A percentile compares a stretch with the other conserved stretches of the same genome.
phyloP scores from a whole-genome alignment of 37 sponge, comb jelly and placozoan genomes.

The Spongia lamella region DNA sequence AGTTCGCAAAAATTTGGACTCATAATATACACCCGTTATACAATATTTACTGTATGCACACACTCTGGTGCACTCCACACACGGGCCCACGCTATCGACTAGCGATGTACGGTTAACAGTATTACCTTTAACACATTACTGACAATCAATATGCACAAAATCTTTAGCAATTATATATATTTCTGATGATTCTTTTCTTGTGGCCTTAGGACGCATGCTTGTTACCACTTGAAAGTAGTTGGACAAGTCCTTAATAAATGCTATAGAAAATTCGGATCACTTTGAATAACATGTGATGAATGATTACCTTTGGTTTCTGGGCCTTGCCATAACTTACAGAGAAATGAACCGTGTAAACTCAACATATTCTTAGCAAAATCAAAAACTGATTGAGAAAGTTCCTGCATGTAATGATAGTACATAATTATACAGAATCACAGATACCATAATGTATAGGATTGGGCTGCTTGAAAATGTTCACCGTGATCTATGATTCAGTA shows the following conservation, averaged over 20 bases:
- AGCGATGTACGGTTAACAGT: too few relatives aligned
- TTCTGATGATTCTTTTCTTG: slow-evolving; percentile 74
- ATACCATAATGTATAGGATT: too few relatives aligned
- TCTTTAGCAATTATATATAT: slow-evolving; percentile 44
- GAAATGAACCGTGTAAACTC: slow-evolving; percentile 40
- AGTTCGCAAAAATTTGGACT: too few relatives aligned
- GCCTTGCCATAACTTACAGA: slow-evolving; percentile 74
- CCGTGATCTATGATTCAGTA: too few relatives aligned
- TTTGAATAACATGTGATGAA: background rate
- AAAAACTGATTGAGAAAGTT: slow-evolving; percentile 42
- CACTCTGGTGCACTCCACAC: too few relatives aligned
- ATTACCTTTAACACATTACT: background rate
- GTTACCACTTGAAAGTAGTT: slow-evolving; percentile 27
- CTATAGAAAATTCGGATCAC: slow-evolving; percentile 6
- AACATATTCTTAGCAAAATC: slow-evolving; percentile 26
- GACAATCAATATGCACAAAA: slow-evolving; percentile 1
- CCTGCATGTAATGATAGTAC: slow-evolving; percentile 39
- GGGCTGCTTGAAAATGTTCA: too few relatives aligned
- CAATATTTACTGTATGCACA: too few relatives aligned
- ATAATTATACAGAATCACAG: too few relatives aligned
- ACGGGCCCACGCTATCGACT: too few relatives aligned
- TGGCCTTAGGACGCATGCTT: slow-evolving; percentile 43
- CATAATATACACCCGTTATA: too few relatives aligned
- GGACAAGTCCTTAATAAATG: slow-evolving; percentile 46
- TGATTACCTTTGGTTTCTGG: slow-evolving; percentile 34